A percentile compares a stretch with the other conserved stretches of the same genome.
Evolutionary conservation across 1,140 invertebrate genomes (phyloP).

Genomic region (Liolophura sinensis): DNA sequence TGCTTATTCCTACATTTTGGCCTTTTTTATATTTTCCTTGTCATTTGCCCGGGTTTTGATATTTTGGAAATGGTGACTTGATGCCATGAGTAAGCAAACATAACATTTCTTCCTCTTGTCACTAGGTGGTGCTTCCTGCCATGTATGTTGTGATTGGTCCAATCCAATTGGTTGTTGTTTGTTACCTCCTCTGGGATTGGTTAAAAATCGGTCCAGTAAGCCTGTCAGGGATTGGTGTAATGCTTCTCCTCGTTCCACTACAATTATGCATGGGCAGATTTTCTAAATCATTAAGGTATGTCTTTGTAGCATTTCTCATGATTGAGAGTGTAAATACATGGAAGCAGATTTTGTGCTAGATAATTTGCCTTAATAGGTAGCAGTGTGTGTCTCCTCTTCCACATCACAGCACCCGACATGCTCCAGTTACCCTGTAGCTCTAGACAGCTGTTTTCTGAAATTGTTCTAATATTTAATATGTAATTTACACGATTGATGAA

Average conservation of each 20-base stretch:
- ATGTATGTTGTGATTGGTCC: constrained; percentile 67
- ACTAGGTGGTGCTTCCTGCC: constrained; percentile 52
- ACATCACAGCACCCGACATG: too few relatives aligned
- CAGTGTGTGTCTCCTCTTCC: too few relatives aligned
- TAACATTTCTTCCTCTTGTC: background rate
- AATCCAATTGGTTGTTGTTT: constrained; percentile 68
- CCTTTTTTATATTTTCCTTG: too few relatives aligned
- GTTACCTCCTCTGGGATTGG: constrained; percentile 73
- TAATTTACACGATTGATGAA: too few relatives aligned
- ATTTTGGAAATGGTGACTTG: background rate
- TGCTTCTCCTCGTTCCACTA: constrained; percentile 79
- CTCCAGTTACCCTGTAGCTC: too few relatives aligned
- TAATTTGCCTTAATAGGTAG: too few relatives aligned
- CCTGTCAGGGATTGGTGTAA: constrained; percentile 72
- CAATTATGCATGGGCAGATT: constrained; percentile 75
- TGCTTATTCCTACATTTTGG: too few relatives aligned
- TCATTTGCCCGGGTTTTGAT: background rate
- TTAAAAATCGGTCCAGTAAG: constrained; percentile 69
- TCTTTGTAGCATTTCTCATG: background rate
- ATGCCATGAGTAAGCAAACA: background rate
- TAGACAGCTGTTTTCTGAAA: too few relatives aligned
- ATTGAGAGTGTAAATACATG: too few relatives aligned
- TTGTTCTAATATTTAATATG: too few relatives aligned
- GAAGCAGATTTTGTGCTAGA: too few relatives aligned
- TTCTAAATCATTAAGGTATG: constrained; percentile 66